These are phyloP conservation scores for Dendropsophus ebraccatus DNA, from an alignment of 2,113 vertebrate genomes.

Conservation along the genomic window DNA sequence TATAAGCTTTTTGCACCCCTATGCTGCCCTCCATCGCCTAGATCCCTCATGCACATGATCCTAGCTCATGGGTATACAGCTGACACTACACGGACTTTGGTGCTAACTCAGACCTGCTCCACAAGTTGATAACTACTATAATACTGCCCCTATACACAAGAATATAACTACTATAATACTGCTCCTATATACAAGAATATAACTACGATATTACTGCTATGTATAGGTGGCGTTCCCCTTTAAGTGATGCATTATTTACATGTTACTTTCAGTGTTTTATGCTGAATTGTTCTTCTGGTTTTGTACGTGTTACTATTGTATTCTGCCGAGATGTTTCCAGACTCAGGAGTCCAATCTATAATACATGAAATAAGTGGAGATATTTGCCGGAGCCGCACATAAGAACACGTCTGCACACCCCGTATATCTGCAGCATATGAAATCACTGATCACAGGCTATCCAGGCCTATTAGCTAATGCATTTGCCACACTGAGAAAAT, in stretches of 20 bases:
- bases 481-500: neutral
- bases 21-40: too few relatives aligned
- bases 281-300: neutral
- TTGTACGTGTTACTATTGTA: neutral
- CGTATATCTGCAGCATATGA: neutral
- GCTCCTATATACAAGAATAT: neutral
- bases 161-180: constrained; percentile 8
- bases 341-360: neutral
- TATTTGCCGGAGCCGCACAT: neutral
- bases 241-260: neutral
- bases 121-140: constrained; percentile 1
- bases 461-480: neutral
- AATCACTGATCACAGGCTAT: neutral
- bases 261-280: neutral
- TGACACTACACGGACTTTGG: too few relatives aligned
- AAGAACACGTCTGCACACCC: neutral
- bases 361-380: neutral
- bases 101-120: too few relatives aligned
- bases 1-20: too few relatives aligned
- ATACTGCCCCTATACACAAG: constrained; percentile 2
- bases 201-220: neutral
- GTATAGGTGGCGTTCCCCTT: neutral
- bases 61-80: too few relatives aligned
- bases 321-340: neutral
- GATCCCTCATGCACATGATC: too few relatives aligned